Base-by-base conservation (phyloP, 2,888 invertebrate species). In the Microctonus brassicae region DNA sequence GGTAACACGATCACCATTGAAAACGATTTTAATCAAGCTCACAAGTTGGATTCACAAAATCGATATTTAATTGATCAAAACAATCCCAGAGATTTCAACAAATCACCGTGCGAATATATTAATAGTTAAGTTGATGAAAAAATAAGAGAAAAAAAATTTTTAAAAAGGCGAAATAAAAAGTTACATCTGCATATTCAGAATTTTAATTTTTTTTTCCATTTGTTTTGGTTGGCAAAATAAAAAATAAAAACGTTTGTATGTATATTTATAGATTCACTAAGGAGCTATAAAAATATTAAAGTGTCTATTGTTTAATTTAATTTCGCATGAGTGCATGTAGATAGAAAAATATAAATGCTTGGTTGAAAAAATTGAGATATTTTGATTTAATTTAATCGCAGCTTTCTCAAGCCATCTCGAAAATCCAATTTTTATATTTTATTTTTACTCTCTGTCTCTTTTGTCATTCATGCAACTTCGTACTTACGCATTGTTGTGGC, bases 401-500 rank as follows among this genome's bases (percentile, higher is more conserved):
- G 24, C n/a, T 13, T n/a, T n/a, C n/a, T n/a, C 13, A 57, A 66
- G 26, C 39, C 57, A 57, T 57, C 57, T 26, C 36, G 17, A 17
- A 57, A 66, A 66, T 66, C 39, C 34, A 66, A 66, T 66, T 34
- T 64, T 52, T 17, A 17, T 17, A 4, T 47, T 20, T 9, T 34
- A 11, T 17, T 36, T 29, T 60, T 9, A 33, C 33, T 22, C 11
- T 42, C 47, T 20, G 13, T 63, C 13, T 65, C 55, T 52, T 58
- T 70, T 70, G 29, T 22, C 55, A 47, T 63, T 70, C 29, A 17
- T 34, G 29, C 11, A 53, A 57, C 36, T 70, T 62, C 47, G 42
- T 74, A 72, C 72, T 72, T 69, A 74, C 72, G 74, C 65, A 74
- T 69, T 69, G 71, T 74, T 58, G 66, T 62, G 36, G 66, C 57